Base-by-base conservation (phyloP, 92 coral and sea anemone species). In the Heliopora coerulea region DNA sequence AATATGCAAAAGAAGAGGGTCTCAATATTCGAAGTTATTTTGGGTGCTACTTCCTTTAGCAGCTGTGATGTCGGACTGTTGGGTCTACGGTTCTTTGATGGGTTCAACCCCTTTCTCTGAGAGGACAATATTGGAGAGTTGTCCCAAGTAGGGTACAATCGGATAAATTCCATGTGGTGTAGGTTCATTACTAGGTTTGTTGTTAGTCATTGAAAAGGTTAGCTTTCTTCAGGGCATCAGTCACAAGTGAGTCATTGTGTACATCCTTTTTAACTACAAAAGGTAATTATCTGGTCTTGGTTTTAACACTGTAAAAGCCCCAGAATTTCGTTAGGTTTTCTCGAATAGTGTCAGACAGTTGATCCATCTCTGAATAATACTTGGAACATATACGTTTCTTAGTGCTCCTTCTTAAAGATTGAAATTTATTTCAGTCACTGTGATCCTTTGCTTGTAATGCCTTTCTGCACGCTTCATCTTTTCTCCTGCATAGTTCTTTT, bases 51-150 rank as follows among this genome's bases (percentile, higher is more conserved):
- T 23, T 77, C 81, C 28, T 77, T 62, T 8, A 77, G 20, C 29
- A 62, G 31, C 63, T 63, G 13, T 8, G 81, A 24, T 31, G 75
- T 62, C 13, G 49, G 44, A 24, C 60, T 62, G 63, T 77, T 63
- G 8, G 81, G 81, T 30, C 81, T 75, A 8, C 63, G 49, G 19
- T 62, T 76, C 57, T 76, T 62, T 7, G 81, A 76, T n/a, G 62
- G 72, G 7, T 75, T 5, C 42, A 11, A 37, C 42, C 42, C 11
- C 42, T 11, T 37, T 11, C 4, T 4, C 42, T 4, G 28, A 29
- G 27, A 68, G 0, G 12, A 54, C 0, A 41, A 67, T 41, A 8
- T 26, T 30, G 15, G 74, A 44, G 15, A 67, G 26, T 25, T 67
- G 52, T 18, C 0, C 25, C 74, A 0, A 0, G 23, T 19, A 11